A percentile compares a stretch with the other conserved stretches of the same genome.
These are phyloP conservation scores for Exocentrus adspersus DNA, from an alignment of 2,888 invertebrate species.

Conservation along the genomic window DNA sequence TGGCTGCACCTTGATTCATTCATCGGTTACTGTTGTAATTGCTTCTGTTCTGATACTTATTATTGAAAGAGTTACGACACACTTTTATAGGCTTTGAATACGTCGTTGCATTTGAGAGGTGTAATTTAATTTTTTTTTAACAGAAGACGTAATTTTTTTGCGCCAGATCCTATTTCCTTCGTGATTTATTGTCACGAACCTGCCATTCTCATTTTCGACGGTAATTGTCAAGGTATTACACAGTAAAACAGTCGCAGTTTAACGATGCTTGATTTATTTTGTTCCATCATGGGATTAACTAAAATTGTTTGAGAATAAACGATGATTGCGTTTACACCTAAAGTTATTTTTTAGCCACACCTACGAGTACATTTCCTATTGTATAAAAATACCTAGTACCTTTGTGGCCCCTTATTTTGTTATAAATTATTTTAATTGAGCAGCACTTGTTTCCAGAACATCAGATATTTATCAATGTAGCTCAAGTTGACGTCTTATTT, in stretches of 20 bases:
- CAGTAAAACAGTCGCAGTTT: not conserved
- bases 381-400: too few species aligned
- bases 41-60: constrained; percentile 17
- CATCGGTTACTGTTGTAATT: constrained; percentile 22
- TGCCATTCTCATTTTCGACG: not conserved
- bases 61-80: constrained; percentile 15
- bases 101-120: constrained; percentile 8
- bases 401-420: too few species aligned
- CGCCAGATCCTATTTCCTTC: not conserved
- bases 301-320: not conserved
- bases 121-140: constrained; percentile 13
- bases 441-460: not conserved
- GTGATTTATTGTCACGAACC: not conserved
- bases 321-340: too few species aligned
- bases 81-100: constrained; percentile 9
- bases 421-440: too few species aligned
- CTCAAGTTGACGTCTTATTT: not conserved
- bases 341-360: too few species aligned
- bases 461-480: constrained; percentile 9
- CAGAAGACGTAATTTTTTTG: not conserved
- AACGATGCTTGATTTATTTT: too few species aligned
- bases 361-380: too few species aligned
- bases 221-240: not conserved
- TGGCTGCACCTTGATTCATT: constrained; percentile 23
- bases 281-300: not conserved